Evolutionary conservation across 2,888 invertebrate species (phyloP), one percentile per base, ranked within the genome.

Genomic region (Lochmaea crataegi): DNA sequence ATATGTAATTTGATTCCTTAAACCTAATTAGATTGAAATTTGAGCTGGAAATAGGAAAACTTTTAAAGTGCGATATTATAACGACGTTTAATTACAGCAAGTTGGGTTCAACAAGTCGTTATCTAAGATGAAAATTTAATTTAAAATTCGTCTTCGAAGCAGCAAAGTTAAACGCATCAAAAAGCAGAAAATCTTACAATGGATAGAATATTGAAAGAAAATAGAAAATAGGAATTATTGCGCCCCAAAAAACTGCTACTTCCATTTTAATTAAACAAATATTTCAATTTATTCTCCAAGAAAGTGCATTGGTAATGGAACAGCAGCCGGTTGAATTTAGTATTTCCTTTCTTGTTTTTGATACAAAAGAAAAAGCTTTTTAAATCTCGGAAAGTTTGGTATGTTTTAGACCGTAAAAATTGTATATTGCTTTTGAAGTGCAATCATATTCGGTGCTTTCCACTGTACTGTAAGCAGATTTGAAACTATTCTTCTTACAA

Each of bases 181-280:
- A 67, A 67, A 67, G 58, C 45, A 58, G 67, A 67, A 56, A 18
- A 56, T 53, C 16, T 57, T 22, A 38, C 32, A 14, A 11, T 42
- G 10, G 22, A 18, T 11, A 32, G 32, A 7, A 32, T 32, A 32
- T 32, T 32, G 32, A 32, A 32, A 38, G 56, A 56, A 56, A 65
- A 53, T 12, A 9, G 67, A 45, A 42, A 67, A 58, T 26, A n/a
- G 56, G 22, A 67, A 45, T 67, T 42, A 67, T 14, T 58, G 14
- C 67, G 58, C 67, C 26, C 45, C 67, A 48, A 67, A 67, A 67
- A 67, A 26, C 67, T 22, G 18, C 41, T 57, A 60, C n/a, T n/a
- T n/a, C n/a, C 67, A 18, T 48, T 45, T 67, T 67, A 67, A 67
- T 67, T 67, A 58, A 16, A 51, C 48, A 53, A 65, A 53, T 65